A percentile compares a stretch with the other conserved stretches of the same genome.
These are phyloP conservation scores for Sinopyrophorus schimmeli DNA, from an alignment of 2,888 invertebrate genomes.

Conservation along the genomic window DNA sequence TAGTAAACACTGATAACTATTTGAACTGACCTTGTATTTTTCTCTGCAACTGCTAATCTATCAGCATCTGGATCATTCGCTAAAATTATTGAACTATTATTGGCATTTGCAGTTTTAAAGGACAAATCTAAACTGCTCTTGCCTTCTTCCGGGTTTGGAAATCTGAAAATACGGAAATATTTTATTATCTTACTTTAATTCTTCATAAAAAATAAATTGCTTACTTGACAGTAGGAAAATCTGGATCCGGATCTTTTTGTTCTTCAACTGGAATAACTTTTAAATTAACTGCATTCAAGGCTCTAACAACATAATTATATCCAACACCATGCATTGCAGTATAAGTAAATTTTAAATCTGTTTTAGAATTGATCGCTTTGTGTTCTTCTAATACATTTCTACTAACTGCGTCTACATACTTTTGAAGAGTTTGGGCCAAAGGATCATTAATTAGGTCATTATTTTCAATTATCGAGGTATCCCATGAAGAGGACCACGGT, in stretches of 20 bases:
- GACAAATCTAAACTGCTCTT: slow-evolving; percentile 66
- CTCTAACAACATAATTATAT: slow-evolving; percentile 72
- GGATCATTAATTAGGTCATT: slow-evolving; percentile 66
- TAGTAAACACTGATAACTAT: neutral
- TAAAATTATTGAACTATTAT: slow-evolving; percentile 74
- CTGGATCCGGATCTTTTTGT: slow-evolving; percentile 90
- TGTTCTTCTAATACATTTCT: slow-evolving; percentile 60
- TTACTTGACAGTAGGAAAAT: slow-evolving; percentile 90
- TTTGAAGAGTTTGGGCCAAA: slow-evolving; percentile 64
- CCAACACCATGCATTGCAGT: slow-evolving; percentile 99
- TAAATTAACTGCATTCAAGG: slow-evolving; percentile 76
- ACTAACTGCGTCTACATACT: slow-evolving; percentile 69
- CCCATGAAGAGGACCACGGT: slow-evolving; percentile 81
- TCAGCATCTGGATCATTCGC: slow-evolving; percentile 99
- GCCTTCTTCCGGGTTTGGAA: slow-evolving; percentile 98
- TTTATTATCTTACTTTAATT: too few species aligned
- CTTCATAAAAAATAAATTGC: slow-evolving; percentile 16
- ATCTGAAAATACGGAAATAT: slow-evolving; percentile 58
- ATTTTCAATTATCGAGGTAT: slow-evolving; percentile 62
- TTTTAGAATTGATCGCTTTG: slow-evolving; percentile 60
- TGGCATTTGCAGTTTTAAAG: slow-evolving; percentile 72
- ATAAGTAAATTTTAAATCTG: slow-evolving; percentile 75
- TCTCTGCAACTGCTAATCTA: slow-evolving; percentile 90
- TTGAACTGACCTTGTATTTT: slow-evolving; percentile 63
- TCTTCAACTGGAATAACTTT: slow-evolving; percentile 69